Conservation (phyloP, 2,888 invertebrate genomes). For the Hirtodrosophila histrioides region DNA sequence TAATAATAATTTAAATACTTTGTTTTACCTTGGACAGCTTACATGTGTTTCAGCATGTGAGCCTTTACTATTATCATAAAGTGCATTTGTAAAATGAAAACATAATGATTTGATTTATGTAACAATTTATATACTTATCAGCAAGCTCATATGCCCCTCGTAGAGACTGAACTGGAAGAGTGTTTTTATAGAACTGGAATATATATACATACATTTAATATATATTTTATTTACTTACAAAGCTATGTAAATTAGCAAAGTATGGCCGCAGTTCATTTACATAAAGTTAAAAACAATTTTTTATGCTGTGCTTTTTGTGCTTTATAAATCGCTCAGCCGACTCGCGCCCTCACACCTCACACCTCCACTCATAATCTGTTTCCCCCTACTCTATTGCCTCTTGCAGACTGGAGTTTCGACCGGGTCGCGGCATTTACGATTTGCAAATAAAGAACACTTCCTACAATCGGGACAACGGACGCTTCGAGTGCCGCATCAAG, state of each 20-base stretch:
- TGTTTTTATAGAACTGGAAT: slow-evolving; percentile 8
- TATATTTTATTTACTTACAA: slow-evolving; percentile 4
- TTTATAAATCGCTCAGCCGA: slow-evolving; percentile 11
- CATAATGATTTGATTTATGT: too few species aligned
- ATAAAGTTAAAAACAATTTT: slow-evolving; percentile 53
- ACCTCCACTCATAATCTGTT: slow-evolving; percentile 1
- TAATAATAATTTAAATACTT: too few species aligned
- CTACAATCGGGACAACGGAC: slow-evolving; percentile 95
- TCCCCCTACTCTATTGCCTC: slow-evolving; percentile 12
- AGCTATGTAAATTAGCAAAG: slow-evolving; percentile 46
- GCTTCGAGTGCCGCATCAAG: slow-evolving; percentile 95
- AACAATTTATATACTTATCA: too few species aligned
- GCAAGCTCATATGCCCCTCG: too few species aligned
- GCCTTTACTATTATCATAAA: too few species aligned
- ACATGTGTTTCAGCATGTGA: too few species aligned
- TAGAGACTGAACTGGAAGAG: too few species aligned
- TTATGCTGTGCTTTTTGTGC: slow-evolving; percentile 1
- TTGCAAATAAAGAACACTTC: slow-evolving; percentile 94
- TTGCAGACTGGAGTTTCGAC: slow-evolving; percentile 90
- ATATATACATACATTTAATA: neutral
- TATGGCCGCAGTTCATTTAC: slow-evolving; percentile 59
- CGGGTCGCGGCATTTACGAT: slow-evolving; percentile 93
- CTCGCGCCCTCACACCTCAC: neutral
- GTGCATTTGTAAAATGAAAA: too few species aligned
- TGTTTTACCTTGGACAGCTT: too few species aligned